Base-by-base conservation (phyloP, 1,140 invertebrate genomes). In the Cherax destructor region DNA sequence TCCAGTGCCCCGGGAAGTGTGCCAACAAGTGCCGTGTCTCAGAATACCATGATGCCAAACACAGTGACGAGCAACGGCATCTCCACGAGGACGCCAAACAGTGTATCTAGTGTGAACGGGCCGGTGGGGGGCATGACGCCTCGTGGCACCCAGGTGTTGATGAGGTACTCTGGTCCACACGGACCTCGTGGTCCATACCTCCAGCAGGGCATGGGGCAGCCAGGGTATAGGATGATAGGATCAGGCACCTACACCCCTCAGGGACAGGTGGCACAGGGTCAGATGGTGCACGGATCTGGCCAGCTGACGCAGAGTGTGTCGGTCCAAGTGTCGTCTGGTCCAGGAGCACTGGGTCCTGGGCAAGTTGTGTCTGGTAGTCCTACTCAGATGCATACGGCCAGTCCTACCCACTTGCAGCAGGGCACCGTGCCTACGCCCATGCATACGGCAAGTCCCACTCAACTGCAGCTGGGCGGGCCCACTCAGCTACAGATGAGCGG, bases 11-110 rank as follows among this genome's bases (percentile, higher is more conserved):
- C 84, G 21, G 86, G 85, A 72, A 92, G 84, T 88, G 74, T 87
- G 59, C 91, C 84, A 83, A 87, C 69, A 80, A 81, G 69, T 86
- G 85, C 86, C 80, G 65, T 90, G 72, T 61, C 88, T 74, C 92
- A 80, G 18, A 91, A 91, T 84, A 84, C 88, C 74, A 91, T 92
- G 92, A 83, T 92, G 88, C 78, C 92, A 49, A 80, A 74, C 49
- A 49, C 69, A 59, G 72, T 84, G 30, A 49, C 61, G 41, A 30
- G 81, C 18, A 91, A 91, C 69, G 88, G 88, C 52, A 91, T 86
- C 61, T 87, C 92, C 30, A 49, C 92, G 4, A 59, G 90, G 77
- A 80, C 88, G 47, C 88, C 92, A 50, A 88, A 89, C 74, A 88
- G 92, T n/a, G 91, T 90, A 79, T 78, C 88, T 61, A 86, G 85